A percentile compares a stretch with the other conserved stretches of the same genome.
Conservation (phyloP, 2,113 vertebrate species). For the Dromaius novaehollandiae region DNA sequence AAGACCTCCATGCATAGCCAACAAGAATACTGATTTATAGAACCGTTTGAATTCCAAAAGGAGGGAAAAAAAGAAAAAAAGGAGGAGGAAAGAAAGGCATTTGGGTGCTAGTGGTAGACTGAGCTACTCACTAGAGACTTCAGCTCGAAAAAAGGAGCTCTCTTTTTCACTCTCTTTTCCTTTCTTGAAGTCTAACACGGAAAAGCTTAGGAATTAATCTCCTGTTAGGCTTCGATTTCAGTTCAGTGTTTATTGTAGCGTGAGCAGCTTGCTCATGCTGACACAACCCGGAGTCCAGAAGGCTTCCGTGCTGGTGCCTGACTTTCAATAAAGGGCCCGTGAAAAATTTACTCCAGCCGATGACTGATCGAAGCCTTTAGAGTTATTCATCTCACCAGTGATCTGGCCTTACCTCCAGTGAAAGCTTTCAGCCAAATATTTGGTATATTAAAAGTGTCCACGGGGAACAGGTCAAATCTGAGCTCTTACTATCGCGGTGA, state of each 20-base stretch:
- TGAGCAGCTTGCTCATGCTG: neutral
- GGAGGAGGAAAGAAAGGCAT: neutral
- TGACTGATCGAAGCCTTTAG: neutral
- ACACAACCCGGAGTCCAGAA: neutral
- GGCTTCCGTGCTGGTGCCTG: neutral
- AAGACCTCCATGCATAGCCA: neutral
- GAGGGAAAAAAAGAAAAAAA: neutral
- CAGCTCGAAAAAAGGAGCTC: neutral
- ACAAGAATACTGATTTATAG: neutral
- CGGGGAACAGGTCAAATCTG: neutral
- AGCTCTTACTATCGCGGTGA: neutral
- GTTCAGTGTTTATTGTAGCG: neutral
- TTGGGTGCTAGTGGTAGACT: neutral
- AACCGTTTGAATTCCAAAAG: neutral
- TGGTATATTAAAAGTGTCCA: neutral
- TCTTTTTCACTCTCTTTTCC: neutral
- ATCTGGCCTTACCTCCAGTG: neutral
- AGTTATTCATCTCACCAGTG: neutral
- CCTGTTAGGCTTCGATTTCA: neutral
- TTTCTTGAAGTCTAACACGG: neutral
- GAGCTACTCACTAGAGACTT: neutral
- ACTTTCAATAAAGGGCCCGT: neutral
- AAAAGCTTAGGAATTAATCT: neutral
- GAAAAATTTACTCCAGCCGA: neutral
- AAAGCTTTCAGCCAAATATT: neutral